These are phyloP conservation scores for Trichosurus vulpecula DNA, from an alignment of 2,797 vertebrate genomes.

Conservation along the genomic window DNA sequence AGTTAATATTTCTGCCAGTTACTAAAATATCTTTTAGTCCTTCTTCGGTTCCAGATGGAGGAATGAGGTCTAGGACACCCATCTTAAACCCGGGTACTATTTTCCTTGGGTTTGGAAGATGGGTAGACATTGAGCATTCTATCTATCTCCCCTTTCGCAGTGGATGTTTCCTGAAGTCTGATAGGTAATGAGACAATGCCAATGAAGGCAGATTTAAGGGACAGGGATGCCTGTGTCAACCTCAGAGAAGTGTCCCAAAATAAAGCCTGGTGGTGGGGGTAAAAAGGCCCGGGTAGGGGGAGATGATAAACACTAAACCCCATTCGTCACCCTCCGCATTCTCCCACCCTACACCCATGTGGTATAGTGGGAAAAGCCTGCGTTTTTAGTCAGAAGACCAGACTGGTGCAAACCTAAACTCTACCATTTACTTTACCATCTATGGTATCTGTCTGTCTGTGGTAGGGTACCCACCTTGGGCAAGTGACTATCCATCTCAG, in stretches of 20 bases:
- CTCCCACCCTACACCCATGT: background rate
- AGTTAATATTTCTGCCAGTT: background rate
- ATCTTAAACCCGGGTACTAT: background rate
- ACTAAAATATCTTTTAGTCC: background rate
- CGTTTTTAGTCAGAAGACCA: background rate
- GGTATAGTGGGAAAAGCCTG: background rate
- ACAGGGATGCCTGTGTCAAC: background rate
- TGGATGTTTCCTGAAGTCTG: background rate
- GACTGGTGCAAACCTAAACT: background rate
- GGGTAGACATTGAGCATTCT: background rate
- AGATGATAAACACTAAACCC: background rate
- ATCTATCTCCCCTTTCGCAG: background rate
- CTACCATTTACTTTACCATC: background rate
- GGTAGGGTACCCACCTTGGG: too few species aligned
- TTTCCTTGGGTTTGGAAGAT: background rate
- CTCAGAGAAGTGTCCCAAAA: background rate
- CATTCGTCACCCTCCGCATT: background rate
- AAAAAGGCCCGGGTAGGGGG: background rate
- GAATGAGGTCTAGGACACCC: background rate
- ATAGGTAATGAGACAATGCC: background rate
- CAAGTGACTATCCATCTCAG: background rate
- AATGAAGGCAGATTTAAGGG: background rate
- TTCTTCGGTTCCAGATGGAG: background rate
- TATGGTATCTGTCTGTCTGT: too few species aligned
- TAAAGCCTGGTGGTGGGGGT: background rate